Evolutionary conservation across 1,140 invertebrate species (phyloP).

Genomic region (Atta cephalotes): DNA sequence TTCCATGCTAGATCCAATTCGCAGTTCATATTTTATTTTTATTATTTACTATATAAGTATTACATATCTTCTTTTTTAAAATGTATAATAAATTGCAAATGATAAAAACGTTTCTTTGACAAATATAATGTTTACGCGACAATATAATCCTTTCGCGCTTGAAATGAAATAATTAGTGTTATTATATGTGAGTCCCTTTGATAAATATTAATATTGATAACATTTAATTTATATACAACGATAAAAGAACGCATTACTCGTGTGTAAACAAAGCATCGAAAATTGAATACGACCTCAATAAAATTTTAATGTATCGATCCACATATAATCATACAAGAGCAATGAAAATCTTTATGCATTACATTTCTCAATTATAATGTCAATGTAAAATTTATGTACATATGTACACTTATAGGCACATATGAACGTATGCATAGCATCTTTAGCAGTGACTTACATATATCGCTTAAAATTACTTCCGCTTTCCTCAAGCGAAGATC

Average conservation of each 20-base stretch:
- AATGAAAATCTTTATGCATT: conserved; percentile 28
- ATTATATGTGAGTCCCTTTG: conserved; percentile 39
- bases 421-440: not conserved
- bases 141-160: conserved; percentile 45
- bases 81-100: conserved; percentile 32
- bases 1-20: not conserved
- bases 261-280: conserved; percentile 40
- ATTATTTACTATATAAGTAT: too few species aligned
- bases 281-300: conserved; percentile 31
- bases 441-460: not conserved
- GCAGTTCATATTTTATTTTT: conserved; percentile 21
- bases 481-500: conserved; percentile 21
- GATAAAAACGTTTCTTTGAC: conserved; percentile 52
- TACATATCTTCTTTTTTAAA: not conserved
- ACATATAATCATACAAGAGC: not conserved
- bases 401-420: not conserved
- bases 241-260: conserved; percentile 39
- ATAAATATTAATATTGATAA: conserved; percentile 59
- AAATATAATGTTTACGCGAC: conserved; percentile 34
- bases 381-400: conserved; percentile 7
- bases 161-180: conserved; percentile 48
- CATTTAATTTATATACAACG: conserved; percentile 48
- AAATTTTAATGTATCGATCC: conserved; percentile 32
- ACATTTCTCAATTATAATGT: conserved; percentile 27
- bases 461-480: conserved; percentile 18